Evolutionary conservation across 1,140 invertebrate species (phyloP).

Genomic region (Plectrocnemia conspersa): DNA sequence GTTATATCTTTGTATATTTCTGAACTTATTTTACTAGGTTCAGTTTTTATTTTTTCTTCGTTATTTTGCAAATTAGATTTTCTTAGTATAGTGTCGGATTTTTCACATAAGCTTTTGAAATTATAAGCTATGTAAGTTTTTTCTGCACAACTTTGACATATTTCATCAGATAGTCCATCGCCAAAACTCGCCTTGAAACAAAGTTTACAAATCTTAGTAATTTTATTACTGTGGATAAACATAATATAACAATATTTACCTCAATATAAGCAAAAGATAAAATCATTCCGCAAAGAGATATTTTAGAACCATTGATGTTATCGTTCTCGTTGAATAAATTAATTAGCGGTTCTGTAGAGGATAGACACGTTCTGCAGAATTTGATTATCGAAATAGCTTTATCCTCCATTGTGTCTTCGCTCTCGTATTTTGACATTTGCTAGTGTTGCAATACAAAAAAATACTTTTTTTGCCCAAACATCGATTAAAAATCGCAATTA

Average conservation of each 20-base stretch:
- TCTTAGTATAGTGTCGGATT: conserved; percentile 25
- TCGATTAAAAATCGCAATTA: too few relatives aligned
- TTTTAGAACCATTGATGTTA: conserved; percentile 10
- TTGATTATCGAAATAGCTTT: conserved; percentile 11
- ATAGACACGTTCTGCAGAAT: conserved; percentile 31
- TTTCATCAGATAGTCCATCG: conserved; percentile 27
- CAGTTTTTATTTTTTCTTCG: too few relatives aligned
- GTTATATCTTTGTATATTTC: conserved; percentile 1
- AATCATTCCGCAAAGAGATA: conserved; percentile 22
- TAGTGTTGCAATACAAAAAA: too few relatives aligned
- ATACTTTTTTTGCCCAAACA: too few relatives aligned
- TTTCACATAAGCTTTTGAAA: conserved; percentile 26
- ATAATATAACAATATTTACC: conserved; percentile 12
- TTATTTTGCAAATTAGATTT: conserved; percentile 14
- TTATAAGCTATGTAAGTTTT: conserved; percentile 27
- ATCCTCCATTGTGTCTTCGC: neutral
- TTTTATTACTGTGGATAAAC: neutral
- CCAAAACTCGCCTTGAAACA: conserved; percentile 4
- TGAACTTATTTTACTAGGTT: neutral
- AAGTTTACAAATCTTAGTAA: neutral
- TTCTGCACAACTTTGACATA: conserved; percentile 28
- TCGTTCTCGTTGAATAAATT: conserved; percentile 18
- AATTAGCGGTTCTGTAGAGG: conserved; percentile 19
- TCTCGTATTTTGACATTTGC: too few relatives aligned
- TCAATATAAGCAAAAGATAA: conserved; percentile 26